A percentile compares a stretch with the other conserved stretches of the same genome.
Conservation (phyloP, 2,113 vertebrate species). For the Microcebus lehilahytsara region DNA sequence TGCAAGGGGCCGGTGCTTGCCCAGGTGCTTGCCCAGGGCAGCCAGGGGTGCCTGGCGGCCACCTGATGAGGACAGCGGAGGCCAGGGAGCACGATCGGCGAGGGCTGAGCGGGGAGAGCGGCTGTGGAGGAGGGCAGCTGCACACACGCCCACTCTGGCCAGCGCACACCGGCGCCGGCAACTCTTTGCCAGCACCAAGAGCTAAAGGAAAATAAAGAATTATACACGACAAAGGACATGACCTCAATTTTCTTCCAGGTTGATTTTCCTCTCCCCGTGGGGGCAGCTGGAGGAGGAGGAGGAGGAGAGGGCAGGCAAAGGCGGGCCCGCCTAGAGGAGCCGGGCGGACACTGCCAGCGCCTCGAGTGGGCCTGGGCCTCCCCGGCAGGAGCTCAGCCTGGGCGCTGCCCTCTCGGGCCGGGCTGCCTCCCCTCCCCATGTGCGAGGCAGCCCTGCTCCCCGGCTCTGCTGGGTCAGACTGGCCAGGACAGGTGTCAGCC, state of each 20-base stretch:
- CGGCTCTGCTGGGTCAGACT: background rate
- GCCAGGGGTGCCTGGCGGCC: background rate
- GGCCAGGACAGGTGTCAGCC: background rate
- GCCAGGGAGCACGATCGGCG: background rate
- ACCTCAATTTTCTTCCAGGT: conserved; percentile 72
- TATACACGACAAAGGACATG: conserved; percentile 62
- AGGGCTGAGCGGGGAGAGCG: background rate
- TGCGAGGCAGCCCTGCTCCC: background rate
- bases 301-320: background rate
- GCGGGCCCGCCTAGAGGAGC: background rate
- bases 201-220: conserved; percentile 63
- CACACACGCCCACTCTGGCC: background rate
- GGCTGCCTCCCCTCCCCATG: accelerated
- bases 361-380: background rate
- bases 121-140: background rate
- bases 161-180: background rate
- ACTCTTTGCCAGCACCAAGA: conserved; percentile 51
- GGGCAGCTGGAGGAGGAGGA: background rate
- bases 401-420: background rate
- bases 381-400: background rate
- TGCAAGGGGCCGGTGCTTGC: background rate
- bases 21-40: background rate
- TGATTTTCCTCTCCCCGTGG: conserved; percentile 50
- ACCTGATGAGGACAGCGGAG: background rate
- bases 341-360: background rate